Base-by-base conservation (phyloP, 2,113 vertebrate species). In the Cranoglanis bouderius region DNA sequence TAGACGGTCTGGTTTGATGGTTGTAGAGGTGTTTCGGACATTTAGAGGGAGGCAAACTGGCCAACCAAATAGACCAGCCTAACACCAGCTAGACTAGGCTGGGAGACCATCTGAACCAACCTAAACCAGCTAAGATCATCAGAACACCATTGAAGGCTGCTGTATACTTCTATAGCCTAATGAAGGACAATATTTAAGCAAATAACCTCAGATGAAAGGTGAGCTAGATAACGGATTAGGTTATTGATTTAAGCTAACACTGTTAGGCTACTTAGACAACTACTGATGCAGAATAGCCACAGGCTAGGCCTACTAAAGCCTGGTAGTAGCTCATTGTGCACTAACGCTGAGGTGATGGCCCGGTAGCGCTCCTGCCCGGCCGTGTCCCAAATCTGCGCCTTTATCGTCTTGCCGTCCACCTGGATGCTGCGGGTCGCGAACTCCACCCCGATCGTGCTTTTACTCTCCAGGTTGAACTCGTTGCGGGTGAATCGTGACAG, bases 351-450 rank as follows among this genome's bases (percentile, higher is more conserved):
- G 83, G 98, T 99, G 93, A 99, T 99, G 96, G 98, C 98, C 0
- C 98, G 96, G 96, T 99, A 99, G 91, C 98, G 96, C 90, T 99
- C 98, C 94, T 99, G 98, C 21, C 98, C 98, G 0, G 98, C 98
- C 0, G 98, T 99, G 89, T 99, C 98, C 98, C 98, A 99, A 94
- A 99, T 99, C 97, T 99, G 98, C 0, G 98, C 98, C 93, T 99
- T 99, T 95, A 99, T 98, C 86, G 97, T 99, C 96, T 99, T 99
- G 91, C 98, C 96, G 1, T 99, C 98, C 93, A 99, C 98, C 93
- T 99, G 98, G 92, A 99, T 99, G 95, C 98, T 99, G 90, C 98
- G 96, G 7, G 98, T 99, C 89, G 98, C 98, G 7, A 99, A 99
- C 92, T 99, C 98, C 95, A 99, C 98, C 0, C 98, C 98, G 1